Evolutionary conservation across 2,888 invertebrate species (phyloP).

Genomic region (Drosophila recens): DNA sequence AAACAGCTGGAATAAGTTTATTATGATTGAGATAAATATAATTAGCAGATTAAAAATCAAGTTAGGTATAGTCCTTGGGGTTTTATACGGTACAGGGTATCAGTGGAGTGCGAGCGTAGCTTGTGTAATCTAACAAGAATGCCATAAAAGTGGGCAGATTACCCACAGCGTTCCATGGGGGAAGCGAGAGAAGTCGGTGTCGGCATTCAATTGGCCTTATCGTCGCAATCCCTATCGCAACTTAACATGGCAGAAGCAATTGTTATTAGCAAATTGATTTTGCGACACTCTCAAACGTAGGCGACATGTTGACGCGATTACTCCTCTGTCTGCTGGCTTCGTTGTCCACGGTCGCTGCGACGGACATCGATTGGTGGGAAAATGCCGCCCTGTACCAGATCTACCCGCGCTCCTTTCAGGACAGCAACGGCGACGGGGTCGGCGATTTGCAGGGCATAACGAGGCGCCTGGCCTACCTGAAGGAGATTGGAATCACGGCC

Average conservation of each 20-base stretch:
- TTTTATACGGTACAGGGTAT: slow-evolving; percentile 13
- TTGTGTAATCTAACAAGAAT: slow-evolving; percentile 43
- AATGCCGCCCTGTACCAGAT: slow-evolving; percentile 93
- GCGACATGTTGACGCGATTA: slow-evolving; percentile 64
- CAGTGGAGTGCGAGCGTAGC: slow-evolving; percentile 4
- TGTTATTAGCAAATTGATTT: slow-evolving; percentile 66
- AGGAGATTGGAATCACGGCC: slow-evolving; percentile 88
- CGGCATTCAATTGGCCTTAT: slow-evolving; percentile 47
- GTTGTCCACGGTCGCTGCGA: slow-evolving; percentile 8
- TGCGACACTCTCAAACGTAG: slow-evolving; percentile 59
- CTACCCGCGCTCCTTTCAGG: slow-evolving; percentile 93
- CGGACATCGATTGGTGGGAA: slow-evolving; percentile 91
- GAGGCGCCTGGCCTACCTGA: slow-evolving; percentile 88
- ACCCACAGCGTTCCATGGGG: slow-evolving; percentile 9
- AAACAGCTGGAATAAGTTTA: background rate
- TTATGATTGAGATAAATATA: background rate
- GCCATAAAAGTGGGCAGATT: slow-evolving; percentile 52
- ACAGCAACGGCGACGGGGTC: slow-evolving; percentile 92
- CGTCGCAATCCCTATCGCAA: slow-evolving; percentile 33
- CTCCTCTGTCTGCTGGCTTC: slow-evolving; percentile 53
- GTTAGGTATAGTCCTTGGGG: background rate
- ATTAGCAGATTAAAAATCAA: background rate
- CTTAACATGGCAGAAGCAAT: slow-evolving; percentile 47
- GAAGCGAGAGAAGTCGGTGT: background rate
- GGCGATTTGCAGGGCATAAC: slow-evolving; percentile 92